Percentiles rank a stretch among this genome's conserved stretches.
phyloP scores from a whole-genome alignment of 1,140 invertebrate species.

The Diabrotica undecimpunctata region DNA sequence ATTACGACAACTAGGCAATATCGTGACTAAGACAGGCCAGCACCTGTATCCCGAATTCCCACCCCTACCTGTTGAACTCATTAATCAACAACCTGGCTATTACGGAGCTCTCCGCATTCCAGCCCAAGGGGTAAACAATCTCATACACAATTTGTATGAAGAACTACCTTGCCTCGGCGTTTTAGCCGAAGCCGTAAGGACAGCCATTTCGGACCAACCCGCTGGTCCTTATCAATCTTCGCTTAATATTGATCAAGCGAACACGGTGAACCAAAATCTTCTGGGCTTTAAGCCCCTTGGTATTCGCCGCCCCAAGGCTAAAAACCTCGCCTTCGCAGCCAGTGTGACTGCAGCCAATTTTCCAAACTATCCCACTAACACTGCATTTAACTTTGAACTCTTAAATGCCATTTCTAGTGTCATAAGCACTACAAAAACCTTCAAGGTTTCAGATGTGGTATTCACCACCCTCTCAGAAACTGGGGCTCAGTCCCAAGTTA shows the following conservation, averaged over 20 bases:
- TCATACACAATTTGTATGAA: conserved; percentile 19
- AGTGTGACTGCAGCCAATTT: no score
- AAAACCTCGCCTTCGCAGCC: neutral
- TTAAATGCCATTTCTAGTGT: no score
- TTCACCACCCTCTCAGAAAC: no score
- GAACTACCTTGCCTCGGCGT: no score
- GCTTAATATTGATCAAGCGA: no score
- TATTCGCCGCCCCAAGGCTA: neutral
- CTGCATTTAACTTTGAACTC: no score
- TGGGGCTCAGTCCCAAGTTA: conserved; percentile 3
- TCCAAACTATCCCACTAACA: no score
- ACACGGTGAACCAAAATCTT: neutral
- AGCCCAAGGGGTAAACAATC: conserved; percentile 5
- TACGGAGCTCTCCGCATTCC: neutral
- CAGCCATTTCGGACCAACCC: neutral
- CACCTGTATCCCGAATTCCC: conserved; percentile 6
- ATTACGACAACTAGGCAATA: neutral
- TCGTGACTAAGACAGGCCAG: neutral
- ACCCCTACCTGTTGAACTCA: no score
- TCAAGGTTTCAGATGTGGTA: no score
- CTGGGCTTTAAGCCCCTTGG: neutral
- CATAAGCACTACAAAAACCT: no score
- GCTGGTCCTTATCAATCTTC: neutral
- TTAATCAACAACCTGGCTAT: no score
- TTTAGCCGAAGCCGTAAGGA: conserved; percentile 4